Evolutionary conservation across 1,140 invertebrate species (phyloP), one percentile per base, ranked within the genome.

Genomic region (Sinonovacula constricta): DNA sequence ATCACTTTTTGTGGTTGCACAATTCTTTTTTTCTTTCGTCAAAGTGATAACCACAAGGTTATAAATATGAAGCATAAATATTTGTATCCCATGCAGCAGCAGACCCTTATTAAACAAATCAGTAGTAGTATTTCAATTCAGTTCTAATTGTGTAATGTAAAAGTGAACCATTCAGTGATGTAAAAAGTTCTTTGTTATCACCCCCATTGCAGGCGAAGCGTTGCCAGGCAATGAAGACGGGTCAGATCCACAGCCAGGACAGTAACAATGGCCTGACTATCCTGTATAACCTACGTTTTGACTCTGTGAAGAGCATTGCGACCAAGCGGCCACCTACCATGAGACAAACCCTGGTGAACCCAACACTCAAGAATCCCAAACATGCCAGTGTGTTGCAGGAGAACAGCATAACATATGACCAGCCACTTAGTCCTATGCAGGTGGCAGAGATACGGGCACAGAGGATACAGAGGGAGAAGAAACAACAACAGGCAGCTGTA

Each of bases 381-480:
- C 96, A 97, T 87, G 93, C 95, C 3, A 94, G 94, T 30, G 93
- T 97, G 45, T 90, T 98, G 77, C 93, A 94, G 33, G 96, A 98
- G 59, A 94, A 94, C 88, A 95, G 95, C 5, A 95, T 99, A 59
- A 94, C 94, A 85, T 96, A 97, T 85, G 97, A 99, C 81, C 93
- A 93, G 79, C 97, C 97, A 0, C 91, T 97, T 24, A 93, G 94
- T 70, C 97, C 97, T 0, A 93, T 95, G 82, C 95, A 97, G 82
- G 95, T 98, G 36, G 97, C 97, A 2, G 92, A 94, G 7, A 94
- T 94, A 63, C 92, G 96, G 82, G 95, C 95, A 2, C 97, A 98
- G 84, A 92, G 96, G 74, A 94, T 97, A 69, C 94, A 94, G 0
- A 93, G 95, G 83, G 96, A 97, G 82, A 97, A 97, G 84, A 91